Evolutionary conservation across 1,140 invertebrate species (phyloP).

Genomic region (Panagrolaimus sp.): DNA sequence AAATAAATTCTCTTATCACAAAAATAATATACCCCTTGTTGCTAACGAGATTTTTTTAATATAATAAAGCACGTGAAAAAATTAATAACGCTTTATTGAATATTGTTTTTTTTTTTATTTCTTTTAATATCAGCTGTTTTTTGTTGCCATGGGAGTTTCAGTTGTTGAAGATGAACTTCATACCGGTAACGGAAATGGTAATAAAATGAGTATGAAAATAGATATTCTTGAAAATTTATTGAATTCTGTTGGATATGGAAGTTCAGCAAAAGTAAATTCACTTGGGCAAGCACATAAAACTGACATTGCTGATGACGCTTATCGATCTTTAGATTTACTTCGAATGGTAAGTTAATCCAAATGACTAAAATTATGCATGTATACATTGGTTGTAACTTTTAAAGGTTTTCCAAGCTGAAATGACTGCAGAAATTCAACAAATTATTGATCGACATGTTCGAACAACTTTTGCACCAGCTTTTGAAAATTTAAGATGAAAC

Average conservation of each 20-base stretch:
- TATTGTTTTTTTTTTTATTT: no score
- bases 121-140: background rate
- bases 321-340: conserved; percentile 40
- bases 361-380: conserved; percentile 10
- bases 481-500: conserved; percentile 51
- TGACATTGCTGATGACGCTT: conserved; percentile 45
- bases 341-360: conserved; percentile 29
- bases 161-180: conserved; percentile 11
- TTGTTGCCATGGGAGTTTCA: background rate
- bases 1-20: no score
- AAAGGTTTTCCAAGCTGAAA: conserved; percentile 49
- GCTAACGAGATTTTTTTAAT: no score
- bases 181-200: conserved; percentile 43
- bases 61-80: no score
- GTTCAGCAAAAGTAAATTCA: conserved; percentile 48
- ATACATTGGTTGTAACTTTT: background rate
- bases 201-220: conserved; percentile 44
- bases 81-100: no score
- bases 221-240: conserved; percentile 45
- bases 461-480: conserved; percentile 50
- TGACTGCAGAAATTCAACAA: conserved; percentile 46
- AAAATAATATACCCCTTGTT: no score
- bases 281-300: conserved; percentile 44
- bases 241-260: conserved; percentile 41
- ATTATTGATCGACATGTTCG: conserved; percentile 50